Base-by-base conservation (phyloP, 2,797 vertebrate genomes). In the Molossus alvarezi region DNA sequence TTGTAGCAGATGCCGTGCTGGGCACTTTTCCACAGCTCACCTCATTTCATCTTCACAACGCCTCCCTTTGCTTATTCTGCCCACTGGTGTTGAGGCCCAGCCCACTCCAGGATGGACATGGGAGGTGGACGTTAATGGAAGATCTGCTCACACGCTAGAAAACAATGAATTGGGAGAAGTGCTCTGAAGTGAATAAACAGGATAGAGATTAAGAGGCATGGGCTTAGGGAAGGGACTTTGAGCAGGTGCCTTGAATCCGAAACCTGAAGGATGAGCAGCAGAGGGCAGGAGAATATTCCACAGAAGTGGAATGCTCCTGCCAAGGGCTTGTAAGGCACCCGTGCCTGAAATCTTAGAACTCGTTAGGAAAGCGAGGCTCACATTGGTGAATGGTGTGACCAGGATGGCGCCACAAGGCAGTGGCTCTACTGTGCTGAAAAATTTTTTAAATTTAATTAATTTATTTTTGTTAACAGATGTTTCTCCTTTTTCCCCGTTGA, bases 171-270 rank as follows among this genome's bases (percentile, higher is more conserved):
- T 18, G 62, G 15, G 53, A 17, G 3, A 73, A 17, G 25, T 53
- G 58, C 83, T 69, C 57, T 5, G 2, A 90, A 84, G 48, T 48
- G 55, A 73, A 27, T 15, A 53, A 67, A 69, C 5, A 25, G 20
- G 9, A 65, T 51, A 80, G 37, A 76, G 80, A 29, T 37, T 21
- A 83, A 71, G 2, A 10, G 23, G n/a, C 48, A 23, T 62, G 33
- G 17, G 27, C 55, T 80, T 27, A 27, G 55, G n/a, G 29, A 71
- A 77, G 53, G 21, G 2, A 4, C 6, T 90, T 85, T 92, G 65
- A 88, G 23, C 25, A 75, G 18, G 51, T 62, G 77, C 65, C 62
- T 72, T 93, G 79, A 86, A 76, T 73, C 6, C 93, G 83, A 91
- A 65, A 58, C 23, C 64, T 9, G 69, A 55, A 72, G 15, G 58